A percentile compares a stretch with the other conserved stretches of the same genome.
phyloP scores from a whole-genome alignment of 1,140 invertebrate species.

The Pseudomyrmex sp. region DNA sequence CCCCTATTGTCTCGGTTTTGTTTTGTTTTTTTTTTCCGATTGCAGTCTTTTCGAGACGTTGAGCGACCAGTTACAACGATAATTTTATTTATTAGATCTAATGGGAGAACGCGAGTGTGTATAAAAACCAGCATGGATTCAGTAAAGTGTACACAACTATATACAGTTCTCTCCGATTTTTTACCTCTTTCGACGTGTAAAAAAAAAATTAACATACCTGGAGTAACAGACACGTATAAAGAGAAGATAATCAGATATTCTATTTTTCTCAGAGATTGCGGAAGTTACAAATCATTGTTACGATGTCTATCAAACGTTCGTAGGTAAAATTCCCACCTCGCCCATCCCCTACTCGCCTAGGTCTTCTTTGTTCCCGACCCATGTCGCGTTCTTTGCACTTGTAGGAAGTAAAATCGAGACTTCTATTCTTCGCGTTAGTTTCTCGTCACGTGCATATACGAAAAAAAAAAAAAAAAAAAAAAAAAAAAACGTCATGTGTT shows the following conservation, averaged over 20 bases:
- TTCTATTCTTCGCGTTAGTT: slow-evolving; percentile 31
- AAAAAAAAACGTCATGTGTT: slow-evolving; percentile 56
- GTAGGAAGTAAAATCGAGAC: slow-evolving; percentile 30
- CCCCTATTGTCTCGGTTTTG: slow-evolving; percentile 3
- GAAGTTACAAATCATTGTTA: slow-evolving; percentile 67
- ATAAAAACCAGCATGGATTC: slow-evolving; percentile 29
- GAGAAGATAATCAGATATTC: slow-evolving; percentile 73
- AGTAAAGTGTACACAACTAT: slow-evolving; percentile 44
- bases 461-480: slow-evolving; percentile 7
- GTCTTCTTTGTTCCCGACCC: too few species aligned
- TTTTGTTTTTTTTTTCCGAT: slow-evolving; percentile 19
- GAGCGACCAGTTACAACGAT: slow-evolving; percentile 34
- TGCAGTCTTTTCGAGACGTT: slow-evolving; percentile 3
- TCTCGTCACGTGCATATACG: slow-evolving; percentile 21
- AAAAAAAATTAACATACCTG: slow-evolving; percentile 72
- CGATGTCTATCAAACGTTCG: slow-evolving; percentile 70
- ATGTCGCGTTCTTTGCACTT: slow-evolving; percentile 52
- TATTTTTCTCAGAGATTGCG: slow-evolving; percentile 76
- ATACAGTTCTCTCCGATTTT: slow-evolving; percentile 27
- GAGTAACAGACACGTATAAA: slow-evolving; percentile 75
- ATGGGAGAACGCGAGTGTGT: slow-evolving; percentile 6
- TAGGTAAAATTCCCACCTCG: slow-evolving; percentile 43
- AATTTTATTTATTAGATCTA: slow-evolving; percentile 64
- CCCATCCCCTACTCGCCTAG: neutral
- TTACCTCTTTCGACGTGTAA: slow-evolving; percentile 61